phyloP scores from a whole-genome alignment of 92 coral and sea anemone genomes.

The Epizoanthus rinbou region DNA sequence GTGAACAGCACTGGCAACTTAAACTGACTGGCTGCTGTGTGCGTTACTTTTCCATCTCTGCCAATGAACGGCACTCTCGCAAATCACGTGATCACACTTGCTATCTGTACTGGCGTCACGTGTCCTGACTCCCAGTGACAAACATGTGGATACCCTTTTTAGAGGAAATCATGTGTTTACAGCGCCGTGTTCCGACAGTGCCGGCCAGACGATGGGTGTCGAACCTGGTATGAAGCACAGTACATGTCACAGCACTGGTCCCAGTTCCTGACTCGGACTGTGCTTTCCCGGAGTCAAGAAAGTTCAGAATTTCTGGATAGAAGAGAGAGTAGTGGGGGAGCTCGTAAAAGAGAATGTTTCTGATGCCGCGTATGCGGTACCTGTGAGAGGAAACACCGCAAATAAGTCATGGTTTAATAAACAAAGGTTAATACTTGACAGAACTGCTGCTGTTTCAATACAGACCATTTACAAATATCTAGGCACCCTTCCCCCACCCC shows the following conservation, averaged over 20 bases:
- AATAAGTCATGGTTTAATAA: neutral
- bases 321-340: conserved; percentile 91
- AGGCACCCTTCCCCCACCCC: too few species aligned
- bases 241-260: conserved; percentile 67
- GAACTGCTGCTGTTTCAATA: neutral
- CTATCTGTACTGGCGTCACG: neutral
- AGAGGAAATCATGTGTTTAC: conserved; percentile 86
- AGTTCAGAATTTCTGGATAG: conserved; percentile 91
- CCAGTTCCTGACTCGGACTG: conserved; percentile 44
- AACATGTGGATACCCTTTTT: conserved; percentile 86
- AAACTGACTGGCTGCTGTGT: too few species aligned
- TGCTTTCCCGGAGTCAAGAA: conserved; percentile 61
- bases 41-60: too few species aligned
- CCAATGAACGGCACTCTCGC: too few species aligned
- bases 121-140: conserved; percentile 73
- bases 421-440: neutral
- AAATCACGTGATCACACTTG: neutral
- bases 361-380: conserved; percentile 93
- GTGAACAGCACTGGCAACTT: too few species aligned
- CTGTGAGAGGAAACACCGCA: conserved; percentile 34
- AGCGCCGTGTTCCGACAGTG: conserved; percentile 83
- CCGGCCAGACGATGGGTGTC: conserved; percentile 72
- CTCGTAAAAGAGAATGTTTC: conserved; percentile 89
- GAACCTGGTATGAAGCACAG: conserved; percentile 78
- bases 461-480: too few species aligned